Conservation (phyloP, 1,140 invertebrate genomes). For the Drosophila persimilis region DNA sequence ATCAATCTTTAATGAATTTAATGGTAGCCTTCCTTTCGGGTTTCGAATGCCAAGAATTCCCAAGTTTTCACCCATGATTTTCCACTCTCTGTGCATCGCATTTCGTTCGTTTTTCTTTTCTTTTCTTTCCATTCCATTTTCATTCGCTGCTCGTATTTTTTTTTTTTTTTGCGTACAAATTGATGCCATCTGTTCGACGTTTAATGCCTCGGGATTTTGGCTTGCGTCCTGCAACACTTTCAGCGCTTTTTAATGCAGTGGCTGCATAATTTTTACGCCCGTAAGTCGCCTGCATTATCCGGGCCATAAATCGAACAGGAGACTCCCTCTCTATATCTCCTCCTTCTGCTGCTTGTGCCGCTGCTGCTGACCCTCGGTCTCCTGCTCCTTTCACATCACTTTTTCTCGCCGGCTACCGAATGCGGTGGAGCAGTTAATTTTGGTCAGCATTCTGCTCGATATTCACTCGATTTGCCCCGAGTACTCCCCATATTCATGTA, state of each 20-base stretch:
- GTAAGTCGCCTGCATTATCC: slow-evolving; percentile 79
- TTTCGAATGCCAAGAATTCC: no score
- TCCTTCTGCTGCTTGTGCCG: background rate
- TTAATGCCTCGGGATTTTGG: slow-evolving; percentile 53
- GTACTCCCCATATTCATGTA: slow-evolving; percentile 1
- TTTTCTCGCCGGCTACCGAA: slow-evolving; percentile 1
- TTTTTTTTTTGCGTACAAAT: slow-evolving; percentile 61
- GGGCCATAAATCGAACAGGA: slow-evolving; percentile 64
- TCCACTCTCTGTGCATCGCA: background rate
- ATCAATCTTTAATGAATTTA: no score
- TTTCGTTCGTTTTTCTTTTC: slow-evolving; percentile 1
- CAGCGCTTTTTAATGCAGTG: slow-evolving; percentile 73
- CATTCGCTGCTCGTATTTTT: background rate
- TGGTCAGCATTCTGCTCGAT: slow-evolving; percentile 59
- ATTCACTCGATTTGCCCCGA: slow-evolving; percentile 58
- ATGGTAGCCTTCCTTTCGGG: no score
- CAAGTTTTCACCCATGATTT: background rate
- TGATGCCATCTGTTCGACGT: slow-evolving; percentile 74
- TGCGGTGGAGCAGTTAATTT: slow-evolving; percentile 72
- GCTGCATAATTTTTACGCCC: slow-evolving; percentile 72
- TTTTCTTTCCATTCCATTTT: background rate
- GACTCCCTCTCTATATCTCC: slow-evolving; percentile 7
- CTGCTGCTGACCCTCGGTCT: background rate
- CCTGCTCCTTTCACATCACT: background rate
- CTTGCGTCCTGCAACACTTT: slow-evolving; percentile 48